A percentile compares a stretch with the other conserved stretches of the same genome.
Conservation (phyloP, 2,797 vertebrate genomes). For the Macropodus opercularis region DNA sequence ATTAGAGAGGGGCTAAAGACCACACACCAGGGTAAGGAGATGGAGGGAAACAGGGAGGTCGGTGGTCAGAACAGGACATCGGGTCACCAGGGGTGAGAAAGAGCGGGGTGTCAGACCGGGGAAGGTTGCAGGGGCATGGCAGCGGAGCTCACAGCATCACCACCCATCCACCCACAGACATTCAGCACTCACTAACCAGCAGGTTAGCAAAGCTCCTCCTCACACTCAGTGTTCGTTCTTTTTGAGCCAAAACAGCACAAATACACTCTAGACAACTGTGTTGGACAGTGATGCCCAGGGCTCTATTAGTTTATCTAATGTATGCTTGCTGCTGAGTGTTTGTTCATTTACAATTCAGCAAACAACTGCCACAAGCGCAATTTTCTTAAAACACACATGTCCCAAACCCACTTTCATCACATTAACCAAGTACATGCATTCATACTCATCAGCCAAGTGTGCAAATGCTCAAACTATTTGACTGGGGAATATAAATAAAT, state of each 20-base stretch:
- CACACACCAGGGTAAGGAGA: constrained; percentile 52
- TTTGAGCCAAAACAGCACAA: background rate
- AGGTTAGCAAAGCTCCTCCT: constrained; percentile 18
- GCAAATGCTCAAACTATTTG: constrained; percentile 25
- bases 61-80: constrained; percentile 19
- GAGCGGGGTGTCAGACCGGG: constrained; percentile 71
- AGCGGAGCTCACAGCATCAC: constrained; percentile 79
- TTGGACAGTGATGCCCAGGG: background rate
- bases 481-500: background rate
- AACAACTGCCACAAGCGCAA: background rate
- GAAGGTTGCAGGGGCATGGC: constrained; percentile 72
- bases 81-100: constrained; percentile 56
- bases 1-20: constrained; percentile 37
- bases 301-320: background rate
- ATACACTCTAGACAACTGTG: background rate
- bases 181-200: constrained; percentile 73
- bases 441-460: constrained; percentile 37
- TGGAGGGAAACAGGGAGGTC: constrained; percentile 34
- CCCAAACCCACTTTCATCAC: constrained; percentile 20
- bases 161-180: constrained; percentile 68
- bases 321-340: constrained; percentile 10
- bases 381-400: background rate
- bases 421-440: constrained; percentile 48
- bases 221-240: constrained; percentile 15
- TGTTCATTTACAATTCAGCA: constrained; percentile 18